Evolutionary conservation across 2,888 invertebrate genomes (phyloP), one percentile per base, ranked within the genome.

Genomic region (Eupithecia subfuscata): DNA sequence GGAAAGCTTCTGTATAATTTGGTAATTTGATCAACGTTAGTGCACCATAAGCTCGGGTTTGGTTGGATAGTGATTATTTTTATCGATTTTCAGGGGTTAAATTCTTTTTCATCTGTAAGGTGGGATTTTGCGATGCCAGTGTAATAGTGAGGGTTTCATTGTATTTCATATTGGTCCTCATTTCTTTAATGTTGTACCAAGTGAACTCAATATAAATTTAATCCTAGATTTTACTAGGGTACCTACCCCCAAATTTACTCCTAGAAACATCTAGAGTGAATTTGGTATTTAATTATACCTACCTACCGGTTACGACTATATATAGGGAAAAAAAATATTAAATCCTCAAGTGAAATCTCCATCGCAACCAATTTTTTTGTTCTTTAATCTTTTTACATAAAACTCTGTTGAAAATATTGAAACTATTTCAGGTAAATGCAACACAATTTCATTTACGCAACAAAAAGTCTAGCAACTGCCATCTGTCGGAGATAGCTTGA

Each of bases 1-100:
- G 76, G 75, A 69, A 52, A 71, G 70, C 77, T 73, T 74, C 74
- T 71, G 79, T 79, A 78, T 79, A 78, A 77, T 76, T 79, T 75
- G 75, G 76, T 74, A 76, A 63, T 76, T 70, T 70, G 70, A 56
- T 37, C 30, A 9, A 48, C 45, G 45, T 64, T 34, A 34, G 34
- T 64, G n/a, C 34, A 64, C 64, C 60, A 4, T 60, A 60, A 25
- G 56, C n/a, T 52, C n/a, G 22, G 52, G 60, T 60, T 14, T 14
- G 25, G 60, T 60, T 60, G 60, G 60, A 25, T 60, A 60, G 60
- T 25, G 56, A 60, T 60, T 60, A 60, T 60, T 60, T 56, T 60
- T 60, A 22, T 12, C 25, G 56, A 60, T 22, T n/a, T 60, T 25
- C 1, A 60, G 2, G 11, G n/a, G 1, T 9, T 52, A 9, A n/a